Evolutionary conservation across 2,888 invertebrate genomes (phyloP).

Genomic region (Fragum whitleyi): DNA sequence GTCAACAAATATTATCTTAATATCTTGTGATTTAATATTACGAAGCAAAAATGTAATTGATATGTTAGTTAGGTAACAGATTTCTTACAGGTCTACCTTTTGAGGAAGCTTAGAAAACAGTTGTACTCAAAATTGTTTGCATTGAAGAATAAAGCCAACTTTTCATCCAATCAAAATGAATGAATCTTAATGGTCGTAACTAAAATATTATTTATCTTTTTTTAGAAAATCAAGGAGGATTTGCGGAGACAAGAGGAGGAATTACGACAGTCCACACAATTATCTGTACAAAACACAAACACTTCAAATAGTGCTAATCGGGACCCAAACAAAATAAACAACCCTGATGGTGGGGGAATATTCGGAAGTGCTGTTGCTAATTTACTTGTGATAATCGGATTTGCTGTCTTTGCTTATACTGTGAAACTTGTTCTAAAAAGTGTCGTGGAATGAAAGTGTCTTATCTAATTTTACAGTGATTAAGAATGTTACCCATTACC

Average conservation of each 20-base stretch:
- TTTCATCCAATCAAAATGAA: too few species aligned
- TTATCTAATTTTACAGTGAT: not conserved
- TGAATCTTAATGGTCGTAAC: too few species aligned
- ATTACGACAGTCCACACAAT: slow-evolving; percentile 82
- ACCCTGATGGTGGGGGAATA: slow-evolving; percentile 69
- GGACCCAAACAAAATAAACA: slow-evolving; percentile 61
- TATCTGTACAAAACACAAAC: slow-evolving; percentile 55
- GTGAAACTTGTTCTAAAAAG: slow-evolving; percentile 92
- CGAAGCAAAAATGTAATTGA: too few species aligned
- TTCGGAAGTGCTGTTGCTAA: slow-evolving; percentile 91
- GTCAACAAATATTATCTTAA: too few species aligned
- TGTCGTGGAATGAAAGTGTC: slow-evolving; percentile 74
- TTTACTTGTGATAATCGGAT: slow-evolving; percentile 94
- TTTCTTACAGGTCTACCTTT: too few species aligned
- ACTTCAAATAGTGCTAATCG: slow-evolving; percentile 54
- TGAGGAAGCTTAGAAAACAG: too few species aligned
- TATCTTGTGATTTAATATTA: too few species aligned
- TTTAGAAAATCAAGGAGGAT: slow-evolving; percentile 86
- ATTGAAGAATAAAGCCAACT: too few species aligned
- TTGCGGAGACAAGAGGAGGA: slow-evolving; percentile 86
- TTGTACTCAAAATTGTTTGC: too few species aligned
- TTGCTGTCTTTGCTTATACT: slow-evolving; percentile 96
- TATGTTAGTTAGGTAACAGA: too few species aligned
- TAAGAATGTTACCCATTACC: not conserved
- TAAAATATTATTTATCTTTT: not conserved